Evolutionary conservation across 2,797 vertebrate species (phyloP).

Genomic region (Sylvilagus floridanus): DNA sequence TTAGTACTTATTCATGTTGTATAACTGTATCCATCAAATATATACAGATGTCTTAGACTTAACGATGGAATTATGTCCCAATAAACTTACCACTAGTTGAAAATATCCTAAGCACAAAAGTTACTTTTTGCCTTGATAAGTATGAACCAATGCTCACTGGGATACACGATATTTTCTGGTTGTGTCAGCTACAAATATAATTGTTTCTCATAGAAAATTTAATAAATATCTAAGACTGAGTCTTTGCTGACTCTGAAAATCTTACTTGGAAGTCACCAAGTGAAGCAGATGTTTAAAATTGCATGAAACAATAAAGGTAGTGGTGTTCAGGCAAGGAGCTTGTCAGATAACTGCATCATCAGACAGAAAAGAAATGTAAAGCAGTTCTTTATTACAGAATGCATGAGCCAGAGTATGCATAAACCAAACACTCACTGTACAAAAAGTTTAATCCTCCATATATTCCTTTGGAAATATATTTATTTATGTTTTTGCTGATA

Average conservation of each 20-base stretch:
- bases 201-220: conserved; percentile 56
- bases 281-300: conserved; percentile 55
- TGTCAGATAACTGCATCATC: neutral
- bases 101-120: neutral
- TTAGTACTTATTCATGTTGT: neutral
- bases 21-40: neutral
- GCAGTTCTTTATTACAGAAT: neutral
- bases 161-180: conserved; percentile 39
- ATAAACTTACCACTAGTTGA: neutral
- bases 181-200: neutral
- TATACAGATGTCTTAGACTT: neutral
- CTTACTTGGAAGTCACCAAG: neutral
- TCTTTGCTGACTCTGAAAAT: conserved; percentile 41
- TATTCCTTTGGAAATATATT: neutral
- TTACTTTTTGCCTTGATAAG: neutral
- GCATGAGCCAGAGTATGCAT: neutral
- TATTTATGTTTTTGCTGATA: neutral
- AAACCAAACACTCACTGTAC: neutral
- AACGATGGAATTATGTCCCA: neutral
- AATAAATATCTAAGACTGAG: conserved; percentile 48
- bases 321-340: conserved; percentile 3
- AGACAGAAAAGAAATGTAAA: neutral
- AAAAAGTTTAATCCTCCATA: neutral
- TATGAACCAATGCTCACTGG: neutral
- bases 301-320: conserved; percentile 37